Evolutionary conservation across 2,888 invertebrate species (phyloP).

Genomic region (Ectemnius continuus): DNA sequence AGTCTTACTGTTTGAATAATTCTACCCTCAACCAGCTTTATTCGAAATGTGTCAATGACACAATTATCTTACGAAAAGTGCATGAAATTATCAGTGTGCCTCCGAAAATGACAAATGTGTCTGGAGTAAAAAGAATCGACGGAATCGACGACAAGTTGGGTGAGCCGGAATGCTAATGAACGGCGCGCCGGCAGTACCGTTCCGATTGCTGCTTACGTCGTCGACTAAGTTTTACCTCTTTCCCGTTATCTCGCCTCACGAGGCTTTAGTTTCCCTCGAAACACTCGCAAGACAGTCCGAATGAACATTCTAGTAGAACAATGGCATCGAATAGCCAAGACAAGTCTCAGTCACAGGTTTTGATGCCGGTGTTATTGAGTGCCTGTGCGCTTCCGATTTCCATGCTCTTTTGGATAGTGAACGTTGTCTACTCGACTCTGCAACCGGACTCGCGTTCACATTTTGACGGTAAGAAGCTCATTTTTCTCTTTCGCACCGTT

Average conservation of each 20-base stretch:
- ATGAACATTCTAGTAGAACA: neutral
- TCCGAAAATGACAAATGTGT: no score
- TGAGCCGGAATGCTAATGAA: no score
- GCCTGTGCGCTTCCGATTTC: slow-evolving; percentile 87
- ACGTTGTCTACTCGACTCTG: slow-evolving; percentile 84
- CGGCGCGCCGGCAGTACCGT: neutral
- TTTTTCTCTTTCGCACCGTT: slow-evolving; percentile 20
- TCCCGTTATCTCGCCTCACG: neutral
- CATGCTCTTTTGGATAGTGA: slow-evolving; percentile 87
- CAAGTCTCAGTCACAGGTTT: slow-evolving; percentile 58
- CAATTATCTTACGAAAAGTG: no score
- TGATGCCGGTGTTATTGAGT: slow-evolving; percentile 83
- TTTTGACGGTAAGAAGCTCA: slow-evolving; percentile 59
- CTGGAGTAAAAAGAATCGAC: no score
- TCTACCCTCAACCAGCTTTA: no score
- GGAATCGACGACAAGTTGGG: no score
- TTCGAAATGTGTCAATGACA: no score
- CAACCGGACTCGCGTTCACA: slow-evolving; percentile 80
- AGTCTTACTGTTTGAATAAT: no score
- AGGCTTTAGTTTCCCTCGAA: neutral
- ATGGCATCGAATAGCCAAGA: slow-evolving; percentile 38
- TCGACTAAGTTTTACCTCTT: neutral
- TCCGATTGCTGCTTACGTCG: neutral
- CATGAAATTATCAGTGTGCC: no score
- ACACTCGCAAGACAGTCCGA: neutral